Conservation (phyloP, 2,888 invertebrate species). For the Sycophila texana region DNA sequence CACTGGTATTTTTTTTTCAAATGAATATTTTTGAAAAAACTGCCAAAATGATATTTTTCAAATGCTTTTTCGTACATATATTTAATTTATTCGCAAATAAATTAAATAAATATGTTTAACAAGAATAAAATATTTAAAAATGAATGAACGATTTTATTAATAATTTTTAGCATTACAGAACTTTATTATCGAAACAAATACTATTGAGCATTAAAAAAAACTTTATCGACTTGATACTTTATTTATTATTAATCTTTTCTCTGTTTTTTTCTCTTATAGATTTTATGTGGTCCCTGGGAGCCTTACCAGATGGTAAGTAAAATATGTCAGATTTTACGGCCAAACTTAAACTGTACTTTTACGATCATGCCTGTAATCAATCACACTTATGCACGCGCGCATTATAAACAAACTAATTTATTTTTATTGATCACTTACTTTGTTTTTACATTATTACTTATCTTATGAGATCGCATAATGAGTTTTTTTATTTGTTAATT, state of each 20-base stretch:
- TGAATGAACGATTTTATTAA: slow-evolving; percentile 26
- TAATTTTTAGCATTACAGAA: slow-evolving; percentile 32
- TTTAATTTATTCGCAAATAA: slow-evolving; percentile 40
- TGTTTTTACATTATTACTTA: too few species aligned
- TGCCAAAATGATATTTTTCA: slow-evolving; percentile 19
- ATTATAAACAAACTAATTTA: neutral
- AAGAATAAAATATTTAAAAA: slow-evolving; percentile 34
- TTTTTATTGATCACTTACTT: neutral
- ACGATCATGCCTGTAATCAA: neutral
- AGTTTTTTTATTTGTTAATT: too few species aligned
- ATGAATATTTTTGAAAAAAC: slow-evolving; percentile 30
- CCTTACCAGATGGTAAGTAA: slow-evolving; percentile 96
- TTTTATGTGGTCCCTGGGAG: slow-evolving; percentile 99
- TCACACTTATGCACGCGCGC: neutral
- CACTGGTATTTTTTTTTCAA: slow-evolving; percentile 44
- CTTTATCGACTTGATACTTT: slow-evolving; percentile 7
- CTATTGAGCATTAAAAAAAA: slow-evolving; percentile 46
- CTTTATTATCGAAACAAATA: slow-evolving; percentile 21
- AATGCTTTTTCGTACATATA: slow-evolving; percentile 42
- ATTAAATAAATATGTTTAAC: slow-evolving; percentile 22
- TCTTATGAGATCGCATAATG: too few species aligned
- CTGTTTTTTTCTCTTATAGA: slow-evolving; percentile 84
- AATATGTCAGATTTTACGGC: slow-evolving; percentile 9
- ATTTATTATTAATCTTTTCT: slow-evolving; percentile 66
- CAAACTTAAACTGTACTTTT: slow-evolving; percentile 5